Evolutionary conservation across 2,888 invertebrate genomes (phyloP).

Genomic region (Drosophila diplacantha): DNA sequence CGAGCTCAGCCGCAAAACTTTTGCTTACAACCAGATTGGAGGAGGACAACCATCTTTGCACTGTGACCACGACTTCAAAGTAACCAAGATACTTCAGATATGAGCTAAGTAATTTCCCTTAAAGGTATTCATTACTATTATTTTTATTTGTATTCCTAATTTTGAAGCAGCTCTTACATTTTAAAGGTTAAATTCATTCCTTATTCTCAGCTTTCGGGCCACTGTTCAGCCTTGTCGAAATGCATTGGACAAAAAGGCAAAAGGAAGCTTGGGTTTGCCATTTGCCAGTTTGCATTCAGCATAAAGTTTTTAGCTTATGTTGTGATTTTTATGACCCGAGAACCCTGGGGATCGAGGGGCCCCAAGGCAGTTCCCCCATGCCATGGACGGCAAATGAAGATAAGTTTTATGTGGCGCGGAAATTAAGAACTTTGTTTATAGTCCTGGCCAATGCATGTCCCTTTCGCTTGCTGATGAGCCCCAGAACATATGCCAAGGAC

Average conservation of each 20-base stretch:
- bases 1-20: slow-evolving; percentile 67
- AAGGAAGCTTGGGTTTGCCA: slow-evolving; percentile 65
- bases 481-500: slow-evolving; percentile 25
- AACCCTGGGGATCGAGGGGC: slow-evolving; percentile 5
- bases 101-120: background rate
- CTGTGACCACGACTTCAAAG: slow-evolving; percentile 3
- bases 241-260: slow-evolving; percentile 59
- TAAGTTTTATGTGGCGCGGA: slow-evolving; percentile 72
- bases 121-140: too few species aligned
- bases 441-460: slow-evolving; percentile 45
- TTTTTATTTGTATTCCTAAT: background rate
- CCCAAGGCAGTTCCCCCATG: slow-evolving; percentile 1
- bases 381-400: slow-evolving; percentile 59
- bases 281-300: slow-evolving; percentile 69
- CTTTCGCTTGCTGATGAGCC: slow-evolving; percentile 40
- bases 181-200: too few species aligned
- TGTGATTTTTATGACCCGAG: slow-evolving; percentile 66
- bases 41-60: slow-evolving; percentile 25
- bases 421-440: slow-evolving; percentile 71
- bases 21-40: slow-evolving; percentile 50
- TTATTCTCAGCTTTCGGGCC: background rate
- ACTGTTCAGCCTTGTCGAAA: slow-evolving; percentile 41
- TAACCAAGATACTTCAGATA: background rate
- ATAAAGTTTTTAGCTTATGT: slow-evolving; percentile 72
- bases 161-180: too few species aligned